Evolutionary conservation across 2,888 invertebrate species (phyloP).

Genomic region (Meandrusa payeni): DNA sequence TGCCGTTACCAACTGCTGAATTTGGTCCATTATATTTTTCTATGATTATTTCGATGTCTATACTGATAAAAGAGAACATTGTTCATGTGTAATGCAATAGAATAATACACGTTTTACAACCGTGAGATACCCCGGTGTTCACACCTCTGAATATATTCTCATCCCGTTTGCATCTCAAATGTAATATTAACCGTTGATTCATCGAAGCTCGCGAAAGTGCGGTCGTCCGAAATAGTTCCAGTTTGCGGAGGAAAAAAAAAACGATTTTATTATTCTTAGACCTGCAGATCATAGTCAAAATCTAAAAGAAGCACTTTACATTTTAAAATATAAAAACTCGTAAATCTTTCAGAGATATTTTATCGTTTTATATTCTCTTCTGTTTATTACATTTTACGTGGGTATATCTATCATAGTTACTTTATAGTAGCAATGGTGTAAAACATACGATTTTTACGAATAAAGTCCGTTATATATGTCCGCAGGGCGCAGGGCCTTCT

Average conservation of each 20-base stretch:
- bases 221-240: conserved; percentile 58
- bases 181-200: conserved; percentile 71
- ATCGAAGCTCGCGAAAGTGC: conserved; percentile 46
- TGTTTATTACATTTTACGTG: too few species aligned
- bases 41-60: conserved; percentile 50
- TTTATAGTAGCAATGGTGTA: too few species aligned
- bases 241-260: conserved; percentile 62
- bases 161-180: conserved; percentile 51
- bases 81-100: conserved; percentile 29
- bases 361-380: too few species aligned
- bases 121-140: conserved; percentile 32
- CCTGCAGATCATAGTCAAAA: conserved; percentile 24
- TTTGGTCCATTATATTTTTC: conserved; percentile 41
- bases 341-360: too few species aligned
- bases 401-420: too few species aligned
- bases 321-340: conserved; percentile 28
- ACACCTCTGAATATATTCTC: conserved; percentile 42
- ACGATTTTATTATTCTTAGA: conserved; percentile 49
- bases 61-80: conserved; percentile 43
- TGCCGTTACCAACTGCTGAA: conserved; percentile 40
- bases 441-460: too few species aligned
- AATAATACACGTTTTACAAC: conserved; percentile 22
- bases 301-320: conserved; percentile 14
- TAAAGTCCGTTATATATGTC: too few species aligned
- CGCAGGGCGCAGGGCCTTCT: too few species aligned